phyloP scores from a whole-genome alignment of 2,113 vertebrate genomes.

The Pollimyrus isidori region DNA sequence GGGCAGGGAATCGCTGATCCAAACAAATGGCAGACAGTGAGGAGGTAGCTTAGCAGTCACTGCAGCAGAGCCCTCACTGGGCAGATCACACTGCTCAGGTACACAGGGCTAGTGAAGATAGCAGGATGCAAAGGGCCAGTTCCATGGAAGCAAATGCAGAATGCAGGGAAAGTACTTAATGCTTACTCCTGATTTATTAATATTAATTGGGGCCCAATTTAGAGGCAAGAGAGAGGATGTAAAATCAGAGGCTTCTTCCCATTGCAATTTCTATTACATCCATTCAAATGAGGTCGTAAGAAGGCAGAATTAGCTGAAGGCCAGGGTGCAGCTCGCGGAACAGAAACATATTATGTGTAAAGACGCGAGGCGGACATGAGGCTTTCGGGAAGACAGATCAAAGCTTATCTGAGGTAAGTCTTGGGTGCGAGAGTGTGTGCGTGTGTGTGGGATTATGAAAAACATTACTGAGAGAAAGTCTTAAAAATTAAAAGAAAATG shows the following conservation, averaged over 20 bases:
- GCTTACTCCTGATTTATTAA: background rate
- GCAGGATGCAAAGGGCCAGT: background rate
- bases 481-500: background rate
- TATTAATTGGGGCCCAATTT: background rate
- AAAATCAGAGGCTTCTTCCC: background rate
- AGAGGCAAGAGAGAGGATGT: background rate
- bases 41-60: background rate
- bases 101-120: background rate
- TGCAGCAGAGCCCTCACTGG: background rate
- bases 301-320: background rate
- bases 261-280: background rate
- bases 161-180: background rate
- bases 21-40: background rate
- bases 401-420: background rate
- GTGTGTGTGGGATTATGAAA: background rate
- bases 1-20: background rate
- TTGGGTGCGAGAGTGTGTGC: background rate
- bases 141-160: background rate
- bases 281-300: background rate
- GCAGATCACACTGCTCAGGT: background rate
- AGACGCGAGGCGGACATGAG: background rate
- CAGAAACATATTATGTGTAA: background rate
- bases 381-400: background rate
- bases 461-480: background rate
- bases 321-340: background rate